These are phyloP conservation scores for Scartelaos histophorus DNA, from an alignment of 2,113 vertebrate species.

Conservation along the genomic window DNA sequence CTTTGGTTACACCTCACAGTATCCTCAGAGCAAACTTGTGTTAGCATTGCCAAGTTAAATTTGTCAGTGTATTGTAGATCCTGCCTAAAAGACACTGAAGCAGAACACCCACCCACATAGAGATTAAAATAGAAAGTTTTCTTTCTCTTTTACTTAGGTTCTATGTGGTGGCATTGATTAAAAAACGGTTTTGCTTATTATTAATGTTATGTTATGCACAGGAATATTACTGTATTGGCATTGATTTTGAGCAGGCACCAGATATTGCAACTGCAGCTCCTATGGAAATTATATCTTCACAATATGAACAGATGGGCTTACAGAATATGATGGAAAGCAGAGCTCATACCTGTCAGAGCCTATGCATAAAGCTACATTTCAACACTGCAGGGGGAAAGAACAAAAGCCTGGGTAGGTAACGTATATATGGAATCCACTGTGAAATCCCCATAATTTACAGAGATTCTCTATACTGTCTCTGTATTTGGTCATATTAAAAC, in stretches of 20 bases:
- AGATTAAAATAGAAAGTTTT: slow-evolving; percentile 37
- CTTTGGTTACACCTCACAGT: slow-evolving; percentile 31
- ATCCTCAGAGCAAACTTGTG: slow-evolving; percentile 36
- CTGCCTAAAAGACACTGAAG: slow-evolving; percentile 41
- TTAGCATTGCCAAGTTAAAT: slow-evolving; percentile 26
- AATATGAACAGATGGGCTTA: slow-evolving; percentile 46
- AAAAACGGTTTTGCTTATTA: background rate
- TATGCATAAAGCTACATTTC: background rate
- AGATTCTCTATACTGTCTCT: no score
- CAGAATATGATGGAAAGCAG: slow-evolving; percentile 34
- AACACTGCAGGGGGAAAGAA: background rate
- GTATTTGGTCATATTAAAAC: no score
- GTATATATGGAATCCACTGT: no score
- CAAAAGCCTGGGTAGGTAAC: background rate
- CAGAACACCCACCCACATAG: slow-evolving; percentile 33
- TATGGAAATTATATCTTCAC: background rate
- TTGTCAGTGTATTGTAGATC: slow-evolving; percentile 36
- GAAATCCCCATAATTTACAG: no score
- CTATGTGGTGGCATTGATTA: slow-evolving; percentile 24
- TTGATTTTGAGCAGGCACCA: background rate
- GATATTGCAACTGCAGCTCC: background rate
- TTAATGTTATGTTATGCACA: background rate
- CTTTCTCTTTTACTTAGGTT: slow-evolving; percentile 33
- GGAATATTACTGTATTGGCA: background rate
- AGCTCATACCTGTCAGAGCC: slow-evolving; percentile 11